Evolutionary conservation across 1,140 invertebrate genomes (phyloP), one percentile per base, ranked within the genome.

Genomic region (Temnothorax longispinosus): DNA sequence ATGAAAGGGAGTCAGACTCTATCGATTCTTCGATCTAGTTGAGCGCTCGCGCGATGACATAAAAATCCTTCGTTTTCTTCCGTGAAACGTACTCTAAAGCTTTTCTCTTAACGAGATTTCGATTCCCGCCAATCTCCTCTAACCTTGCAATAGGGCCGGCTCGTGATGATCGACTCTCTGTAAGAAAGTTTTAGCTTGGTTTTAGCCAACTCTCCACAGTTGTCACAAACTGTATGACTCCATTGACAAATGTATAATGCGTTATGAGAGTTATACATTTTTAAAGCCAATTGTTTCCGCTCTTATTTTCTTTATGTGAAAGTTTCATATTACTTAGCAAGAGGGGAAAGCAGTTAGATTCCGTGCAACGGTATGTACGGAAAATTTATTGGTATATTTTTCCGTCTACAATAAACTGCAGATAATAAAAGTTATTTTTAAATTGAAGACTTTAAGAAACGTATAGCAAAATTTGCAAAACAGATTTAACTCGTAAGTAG

Each of bases 51-150:
- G 50, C 64, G 78, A 87, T 50, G 74, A 62, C 71, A 76, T 76
- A 88, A 84, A 87, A 88, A 62, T 88, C 62, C 71, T 62, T 71
- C 54, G 54, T 84, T 87, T 71, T 41, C 78, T 87, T 71, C 56
- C 71, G 13, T 32, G 58, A 72, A 81, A 64, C 65, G 38, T 76
- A 76, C 38, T 67, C 38, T 35, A 56, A 71, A 87, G 69, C 77
- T 76, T 84, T 87, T 50, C 76, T 87, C 86, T 88, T 87, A 87
- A 87, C 76, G 86, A 88, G 85, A 87, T 88, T 84, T 87, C 86
- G 87, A 88, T 87, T 84, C 54, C 56, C 35, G 69, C 47, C 69
- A 82, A 88, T 88, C 78, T 87, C 11, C n/a, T 54, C 15, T 47
- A 54, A 86, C 72, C 47, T 86, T 44, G 35, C 50, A 58, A 41